phyloP scores from a whole-genome alignment of 1,140 invertebrate species.

The Drosophila micromelanica region DNA sequence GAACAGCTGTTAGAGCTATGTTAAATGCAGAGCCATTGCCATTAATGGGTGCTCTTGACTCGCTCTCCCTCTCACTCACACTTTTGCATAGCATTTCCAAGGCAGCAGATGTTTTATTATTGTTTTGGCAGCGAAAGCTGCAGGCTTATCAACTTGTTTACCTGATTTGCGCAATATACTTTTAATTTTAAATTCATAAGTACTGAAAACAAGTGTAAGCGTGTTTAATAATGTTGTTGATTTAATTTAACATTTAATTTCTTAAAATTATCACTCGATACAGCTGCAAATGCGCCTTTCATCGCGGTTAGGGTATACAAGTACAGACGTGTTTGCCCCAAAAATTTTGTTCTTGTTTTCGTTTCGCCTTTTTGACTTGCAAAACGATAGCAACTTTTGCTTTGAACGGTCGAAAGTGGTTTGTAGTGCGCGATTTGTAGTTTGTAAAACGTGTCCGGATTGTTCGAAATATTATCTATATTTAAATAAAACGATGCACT shows the following conservation, averaged over 20 bases:
- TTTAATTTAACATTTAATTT: background rate
- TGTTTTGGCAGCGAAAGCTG: slow-evolving; percentile 6
- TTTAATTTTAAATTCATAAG: background rate
- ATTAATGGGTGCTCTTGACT: slow-evolving; percentile 31
- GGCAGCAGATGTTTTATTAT: background rate
- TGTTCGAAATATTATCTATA: background rate
- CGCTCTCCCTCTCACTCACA: slow-evolving; percentile 1
- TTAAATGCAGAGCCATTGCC: slow-evolving; percentile 1
- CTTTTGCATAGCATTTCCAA: background rate
- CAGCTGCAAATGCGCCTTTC: background rate
- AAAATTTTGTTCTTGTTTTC: slow-evolving; percentile 33
- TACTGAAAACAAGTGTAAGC: background rate
- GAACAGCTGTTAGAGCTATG: slow-evolving; percentile 29
- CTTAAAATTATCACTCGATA: background rate
- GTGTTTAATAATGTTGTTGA: background rate
- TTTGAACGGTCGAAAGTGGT: slow-evolving; percentile 24
- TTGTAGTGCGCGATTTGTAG: slow-evolving; percentile 19
- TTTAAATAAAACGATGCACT: no score
- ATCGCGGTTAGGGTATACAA: slow-evolving; percentile 6
- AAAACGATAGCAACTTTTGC: slow-evolving; percentile 33
- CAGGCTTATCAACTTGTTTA: slow-evolving; percentile 21
- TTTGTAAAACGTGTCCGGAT: background rate
- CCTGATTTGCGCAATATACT: background rate
- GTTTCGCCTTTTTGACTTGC: slow-evolving; percentile 16
- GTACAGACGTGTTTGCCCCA: background rate